Base-by-base conservation (phyloP, 2,113 vertebrate species). In the Eurypyga helias region DNA sequence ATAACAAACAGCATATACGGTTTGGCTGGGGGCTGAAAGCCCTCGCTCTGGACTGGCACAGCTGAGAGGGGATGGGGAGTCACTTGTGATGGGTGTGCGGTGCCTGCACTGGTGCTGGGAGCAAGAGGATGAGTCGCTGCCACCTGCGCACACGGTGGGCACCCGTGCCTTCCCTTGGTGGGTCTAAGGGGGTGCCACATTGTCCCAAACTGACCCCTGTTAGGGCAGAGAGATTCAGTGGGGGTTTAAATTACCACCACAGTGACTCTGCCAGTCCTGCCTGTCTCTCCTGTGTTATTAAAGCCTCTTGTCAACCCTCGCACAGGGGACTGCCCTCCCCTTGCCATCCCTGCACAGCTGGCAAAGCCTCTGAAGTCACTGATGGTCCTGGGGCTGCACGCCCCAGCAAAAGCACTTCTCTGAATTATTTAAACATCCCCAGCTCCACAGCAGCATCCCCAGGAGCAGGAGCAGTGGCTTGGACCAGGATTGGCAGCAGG, bases 121-220 rank as follows among this genome's bases (percentile, higher is more conserved):
- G 36, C 28, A n/a, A 6, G 34, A 70, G 38, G 41, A 7, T 2
- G 45, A 60, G 55, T 12, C 0, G 0, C 55, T 62, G 46, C 45
- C 33, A 4, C 9, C 13, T 1, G 0, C 41, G 34, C 25, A 71
- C 49, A 26, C 0, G 6, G n/a, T 21, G 34, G 55, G 43, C 62
- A 57, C 33, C 21, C 38, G 8, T 41, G 38, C 36, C 57, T 46
- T 12, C 23, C 25, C 29, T 52, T 3, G 0, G 17, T 0, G 3
- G 15, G 28, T 26, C 29, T 25, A 45, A 58, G 29, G 17, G 19
- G 45, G 17, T 65, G 18, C 45, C 13, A 10, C 15, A 3, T 29
- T 60, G 11, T 46, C 45, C 24, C n/a, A 41, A 14, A 18, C 3
- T 10, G 19, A 20, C 10, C 33, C 7, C 24, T 55, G n/a, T 14